phyloP scores from a whole-genome alignment of 2,113 vertebrate genomes.

The Oreochromis tanganicae region DNA sequence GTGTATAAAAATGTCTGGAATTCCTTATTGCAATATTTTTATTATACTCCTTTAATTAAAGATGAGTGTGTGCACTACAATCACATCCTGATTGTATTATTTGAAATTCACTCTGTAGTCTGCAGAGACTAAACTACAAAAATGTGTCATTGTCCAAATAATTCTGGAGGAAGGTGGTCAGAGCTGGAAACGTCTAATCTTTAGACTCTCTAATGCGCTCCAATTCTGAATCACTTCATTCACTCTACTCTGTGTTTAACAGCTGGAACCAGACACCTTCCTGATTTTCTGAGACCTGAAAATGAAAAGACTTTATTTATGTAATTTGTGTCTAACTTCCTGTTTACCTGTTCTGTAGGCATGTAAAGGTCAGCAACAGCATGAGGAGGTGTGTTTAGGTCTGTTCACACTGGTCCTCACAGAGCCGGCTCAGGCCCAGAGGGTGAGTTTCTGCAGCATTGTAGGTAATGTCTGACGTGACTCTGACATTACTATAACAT shows the following conservation, averaged over 20 bases:
- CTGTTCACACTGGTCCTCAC: constrained; percentile 86
- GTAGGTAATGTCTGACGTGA: not conserved
- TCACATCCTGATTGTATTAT: not conserved
- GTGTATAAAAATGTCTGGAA: not conserved
- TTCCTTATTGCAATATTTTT: not conserved
- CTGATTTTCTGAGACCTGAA: not conserved
- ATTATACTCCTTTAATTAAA: not conserved
- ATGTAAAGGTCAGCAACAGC: constrained; percentile 91
- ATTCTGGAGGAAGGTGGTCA: not conserved
- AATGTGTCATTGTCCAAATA: not conserved
- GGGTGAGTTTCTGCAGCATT: constrained; percentile 69
- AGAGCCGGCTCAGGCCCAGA: constrained; percentile 84
- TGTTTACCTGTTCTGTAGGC: constrained; percentile 69
- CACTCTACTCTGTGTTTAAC: not conserved
- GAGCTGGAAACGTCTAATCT: not conserved
- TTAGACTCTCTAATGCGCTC: not conserved
- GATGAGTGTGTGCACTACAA: not conserved
- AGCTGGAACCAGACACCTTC: not conserved
- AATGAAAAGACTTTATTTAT: not conserved
- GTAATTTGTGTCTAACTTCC: not conserved
- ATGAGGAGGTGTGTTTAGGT: constrained; percentile 92
- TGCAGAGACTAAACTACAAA: not conserved
- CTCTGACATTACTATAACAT: not conserved
- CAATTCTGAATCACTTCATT: not conserved
- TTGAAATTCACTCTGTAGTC: not conserved